Percentiles rank a stretch among this genome's conserved stretches.
phyloP scores from a whole-genome alignment of 2,113 vertebrate genomes.

The Proterorhinus semilunaris region DNA sequence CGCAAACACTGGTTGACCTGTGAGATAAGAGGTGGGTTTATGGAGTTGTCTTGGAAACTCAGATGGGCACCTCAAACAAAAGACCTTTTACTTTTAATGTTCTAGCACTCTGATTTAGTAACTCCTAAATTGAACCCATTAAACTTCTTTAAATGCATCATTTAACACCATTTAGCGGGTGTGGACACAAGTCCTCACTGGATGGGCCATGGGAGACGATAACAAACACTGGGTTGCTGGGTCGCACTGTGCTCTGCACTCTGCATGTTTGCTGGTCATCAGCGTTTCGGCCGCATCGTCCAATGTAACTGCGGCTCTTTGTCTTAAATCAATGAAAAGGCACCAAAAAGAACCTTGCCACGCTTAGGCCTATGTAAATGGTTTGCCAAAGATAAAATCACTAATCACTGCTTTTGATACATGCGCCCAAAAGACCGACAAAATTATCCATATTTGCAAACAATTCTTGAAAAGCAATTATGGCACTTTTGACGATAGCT shows the following conservation, averaged over 20 bases:
- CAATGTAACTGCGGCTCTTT: constrained; percentile 90
- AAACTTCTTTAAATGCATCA: constrained; percentile 74
- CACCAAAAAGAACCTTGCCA: no score
- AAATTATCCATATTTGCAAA: constrained; percentile 49
- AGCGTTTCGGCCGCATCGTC: constrained; percentile 76
- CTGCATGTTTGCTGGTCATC: constrained; percentile 86
- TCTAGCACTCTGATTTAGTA: constrained; percentile 7
- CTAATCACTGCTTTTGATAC: no score
- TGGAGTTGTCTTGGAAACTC: constrained; percentile 85
- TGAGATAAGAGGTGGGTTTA: constrained; percentile 78
- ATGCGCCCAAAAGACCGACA: background rate
- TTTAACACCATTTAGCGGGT: constrained; percentile 78
- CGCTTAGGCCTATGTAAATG: no score
- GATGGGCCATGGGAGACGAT: constrained; percentile 35
- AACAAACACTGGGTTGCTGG: constrained; percentile 43
- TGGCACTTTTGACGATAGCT: constrained; percentile 67
- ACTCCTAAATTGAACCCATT: constrained; percentile 57
- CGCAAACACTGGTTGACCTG: constrained; percentile 76
- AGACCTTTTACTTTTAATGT: constrained; percentile 29
- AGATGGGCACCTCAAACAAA: constrained; percentile 81
- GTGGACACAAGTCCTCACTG: constrained; percentile 26
- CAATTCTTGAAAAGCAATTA: constrained; percentile 70
- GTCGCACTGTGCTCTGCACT: constrained; percentile 45
- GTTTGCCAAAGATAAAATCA: no score
- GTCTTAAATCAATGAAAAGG: constrained; percentile 87